Conservation (phyloP, 2,113 vertebrate species). For the Litocranius walleri region DNA sequence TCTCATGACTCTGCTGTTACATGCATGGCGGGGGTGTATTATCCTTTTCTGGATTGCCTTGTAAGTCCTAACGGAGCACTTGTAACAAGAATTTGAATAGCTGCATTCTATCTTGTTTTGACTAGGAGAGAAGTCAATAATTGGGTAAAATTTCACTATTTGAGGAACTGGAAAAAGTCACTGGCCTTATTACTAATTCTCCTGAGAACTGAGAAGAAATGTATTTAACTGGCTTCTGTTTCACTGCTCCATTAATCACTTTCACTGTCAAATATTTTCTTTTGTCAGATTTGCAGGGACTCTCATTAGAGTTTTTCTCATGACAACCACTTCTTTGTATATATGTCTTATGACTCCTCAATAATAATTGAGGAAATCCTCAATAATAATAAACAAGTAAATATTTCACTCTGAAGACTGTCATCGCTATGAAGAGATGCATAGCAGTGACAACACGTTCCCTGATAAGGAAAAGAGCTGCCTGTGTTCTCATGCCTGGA, state of each 20-base stretch:
- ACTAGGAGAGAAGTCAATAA: background rate
- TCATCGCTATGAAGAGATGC: background rate
- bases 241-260: background rate
- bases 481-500: background rate
- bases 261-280: conserved; percentile 37
- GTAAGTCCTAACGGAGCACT: background rate
- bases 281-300: background rate
- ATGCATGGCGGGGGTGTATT: background rate
- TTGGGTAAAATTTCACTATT: conserved; percentile 5
- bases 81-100: conserved; percentile 13
- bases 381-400: background rate
- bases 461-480: background rate
- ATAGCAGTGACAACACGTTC: background rate
- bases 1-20: background rate
- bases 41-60: background rate
- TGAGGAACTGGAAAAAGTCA: conserved; percentile 12
- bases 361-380: background rate
- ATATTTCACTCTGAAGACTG: background rate
- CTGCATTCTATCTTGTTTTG: conserved; percentile 17
- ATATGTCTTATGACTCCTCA: background rate
- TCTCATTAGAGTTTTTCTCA: background rate
- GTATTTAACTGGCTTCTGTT: background rate
- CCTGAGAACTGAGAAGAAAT: conserved; percentile 33
- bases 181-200: background rate
- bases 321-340: background rate